phyloP scores from a whole-genome alignment of 2,797 vertebrate genomes.

The Craterocephalus amniculus region DNA sequence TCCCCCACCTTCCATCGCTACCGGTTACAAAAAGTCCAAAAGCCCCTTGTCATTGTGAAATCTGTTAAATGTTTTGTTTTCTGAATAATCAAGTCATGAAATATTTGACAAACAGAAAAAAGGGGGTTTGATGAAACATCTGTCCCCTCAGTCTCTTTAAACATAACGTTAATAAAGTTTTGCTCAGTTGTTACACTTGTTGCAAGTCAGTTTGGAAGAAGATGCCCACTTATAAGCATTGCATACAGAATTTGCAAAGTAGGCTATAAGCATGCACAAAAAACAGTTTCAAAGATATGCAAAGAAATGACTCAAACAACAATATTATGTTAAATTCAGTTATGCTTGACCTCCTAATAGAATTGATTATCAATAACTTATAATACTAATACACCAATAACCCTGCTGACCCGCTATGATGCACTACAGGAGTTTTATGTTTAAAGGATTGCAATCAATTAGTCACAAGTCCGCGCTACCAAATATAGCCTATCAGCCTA shows the following conservation, averaged over 20 bases:
- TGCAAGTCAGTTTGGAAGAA: constrained; percentile 9
- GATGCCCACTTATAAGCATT: neutral
- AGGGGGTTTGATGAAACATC: constrained; percentile 40
- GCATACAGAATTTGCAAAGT: neutral
- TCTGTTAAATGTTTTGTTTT: constrained; percentile 1
- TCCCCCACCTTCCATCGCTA: constrained; percentile 24
- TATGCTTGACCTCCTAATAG: neutral
- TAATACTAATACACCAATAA: neutral
- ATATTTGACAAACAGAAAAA: constrained; percentile 34
- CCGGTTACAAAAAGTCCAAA: constrained; percentile 16
- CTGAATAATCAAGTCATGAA: neutral
- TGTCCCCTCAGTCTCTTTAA: constrained; percentile 34
- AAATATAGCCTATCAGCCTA: neutral
- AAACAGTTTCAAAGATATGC: neutral
- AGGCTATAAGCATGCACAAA: neutral
- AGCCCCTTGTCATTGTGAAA: constrained; percentile 18
- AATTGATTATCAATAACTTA: neutral
- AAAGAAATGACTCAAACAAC: neutral
- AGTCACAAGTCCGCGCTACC: neutral
- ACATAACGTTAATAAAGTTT: constrained; percentile 23
- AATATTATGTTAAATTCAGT: neutral
- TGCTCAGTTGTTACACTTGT: constrained; percentile 23
- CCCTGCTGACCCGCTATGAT: neutral
- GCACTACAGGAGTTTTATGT: constrained; percentile 7
- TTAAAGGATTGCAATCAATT: neutral